Conservation (phyloP, 1,140 invertebrate genomes). For the Plutomurus gul region DNA sequence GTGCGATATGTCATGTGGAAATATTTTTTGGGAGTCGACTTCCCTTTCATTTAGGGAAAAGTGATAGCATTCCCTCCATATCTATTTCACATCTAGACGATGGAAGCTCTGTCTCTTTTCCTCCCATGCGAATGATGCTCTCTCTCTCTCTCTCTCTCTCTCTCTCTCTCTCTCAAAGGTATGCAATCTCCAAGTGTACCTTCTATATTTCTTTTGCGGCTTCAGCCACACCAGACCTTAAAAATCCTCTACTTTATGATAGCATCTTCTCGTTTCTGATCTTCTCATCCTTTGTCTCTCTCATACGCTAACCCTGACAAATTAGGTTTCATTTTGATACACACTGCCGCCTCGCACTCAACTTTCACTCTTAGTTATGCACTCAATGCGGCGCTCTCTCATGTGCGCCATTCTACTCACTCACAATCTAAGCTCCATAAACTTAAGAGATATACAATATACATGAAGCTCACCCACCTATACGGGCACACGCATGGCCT, state of each 20-base stretch:
- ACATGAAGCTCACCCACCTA: too few relatives aligned
- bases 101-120: too few relatives aligned
- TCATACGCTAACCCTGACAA: slow-evolving; percentile 30
- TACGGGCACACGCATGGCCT: too few relatives aligned
- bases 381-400: not conserved
- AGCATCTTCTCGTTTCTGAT: slow-evolving; percentile 19
- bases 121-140: too few relatives aligned
- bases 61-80: not conserved
- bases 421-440: slow-evolving; percentile 21
- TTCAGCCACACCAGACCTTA: not conserved
- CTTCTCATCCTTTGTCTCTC: slow-evolving; percentile 26
- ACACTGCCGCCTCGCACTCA: slow-evolving; percentile 10
- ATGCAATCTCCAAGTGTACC: too few relatives aligned
- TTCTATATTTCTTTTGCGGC: not conserved
- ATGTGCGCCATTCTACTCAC: slow-evolving; percentile 18
- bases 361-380: slow-evolving; percentile 27
- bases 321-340: slow-evolving; percentile 26
- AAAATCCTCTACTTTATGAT: slow-evolving; percentile 25
- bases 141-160: too few relatives aligned
- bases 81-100: not conserved
- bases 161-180: too few relatives aligned
- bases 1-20: slow-evolving; percentile 36
- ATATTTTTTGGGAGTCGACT: slow-evolving; percentile 5
- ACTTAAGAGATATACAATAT: slow-evolving; percentile 23
- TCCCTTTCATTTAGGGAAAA: not conserved